A percentile compares a stretch with the other conserved stretches of the same genome.
phyloP scores from a whole-genome alignment of 2,113 vertebrate genomes.

The Dromiciops gliroides region DNA sequence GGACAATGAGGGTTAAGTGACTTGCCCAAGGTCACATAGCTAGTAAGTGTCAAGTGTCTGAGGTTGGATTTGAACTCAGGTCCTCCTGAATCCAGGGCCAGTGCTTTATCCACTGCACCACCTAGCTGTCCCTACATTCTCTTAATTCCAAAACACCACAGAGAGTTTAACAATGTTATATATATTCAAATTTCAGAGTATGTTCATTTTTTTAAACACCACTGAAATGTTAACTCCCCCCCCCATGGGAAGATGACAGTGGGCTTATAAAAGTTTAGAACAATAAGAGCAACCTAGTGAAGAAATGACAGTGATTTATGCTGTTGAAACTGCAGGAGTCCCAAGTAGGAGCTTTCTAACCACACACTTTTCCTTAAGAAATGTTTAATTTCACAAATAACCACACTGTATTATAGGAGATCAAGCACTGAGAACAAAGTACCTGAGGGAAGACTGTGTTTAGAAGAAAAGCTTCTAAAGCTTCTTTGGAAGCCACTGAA shows the following conservation, averaged over 20 bases:
- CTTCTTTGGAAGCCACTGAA: not conserved
- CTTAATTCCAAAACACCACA: slow-evolving; percentile 11
- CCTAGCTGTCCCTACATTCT: no score
- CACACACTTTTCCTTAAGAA: not conserved
- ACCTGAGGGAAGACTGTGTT: not conserved
- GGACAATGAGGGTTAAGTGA: no score
- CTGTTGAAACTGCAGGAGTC: not conserved
- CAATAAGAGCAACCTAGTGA: not conserved
- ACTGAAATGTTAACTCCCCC: not conserved
- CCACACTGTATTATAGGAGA: not conserved
- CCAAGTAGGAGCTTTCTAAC: not conserved
- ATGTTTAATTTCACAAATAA: not conserved
- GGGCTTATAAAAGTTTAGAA: not conserved
- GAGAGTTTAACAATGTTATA: not conserved
- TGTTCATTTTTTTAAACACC: slow-evolving; percentile 8
- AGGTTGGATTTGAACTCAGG: no score
- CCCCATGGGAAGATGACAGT: not conserved
- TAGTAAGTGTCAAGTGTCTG: no score
- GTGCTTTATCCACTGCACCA: no score
- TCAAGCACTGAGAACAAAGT: not conserved
- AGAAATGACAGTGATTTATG: not conserved
- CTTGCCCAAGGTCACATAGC: no score
- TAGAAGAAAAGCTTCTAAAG: slow-evolving; percentile 26
- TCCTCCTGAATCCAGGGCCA: no score
- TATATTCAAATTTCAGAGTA: not conserved